Evolutionary conservation across 2,888 invertebrate species (phyloP).

Genomic region (Hirudinaria manillensis): DNA sequence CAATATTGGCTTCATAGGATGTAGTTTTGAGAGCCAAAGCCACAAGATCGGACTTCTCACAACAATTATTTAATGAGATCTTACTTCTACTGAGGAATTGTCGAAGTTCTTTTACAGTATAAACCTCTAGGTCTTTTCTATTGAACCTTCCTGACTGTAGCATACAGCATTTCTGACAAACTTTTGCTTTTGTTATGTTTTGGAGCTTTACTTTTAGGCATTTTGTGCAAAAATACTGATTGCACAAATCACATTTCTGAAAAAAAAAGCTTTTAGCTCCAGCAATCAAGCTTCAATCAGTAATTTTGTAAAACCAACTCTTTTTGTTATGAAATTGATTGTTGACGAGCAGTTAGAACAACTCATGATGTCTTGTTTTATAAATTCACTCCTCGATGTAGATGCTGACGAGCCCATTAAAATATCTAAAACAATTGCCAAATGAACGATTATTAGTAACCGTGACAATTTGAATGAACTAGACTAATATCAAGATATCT

Average conservation of each 20-base stretch:
- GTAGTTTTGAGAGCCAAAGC: conserved; percentile 45
- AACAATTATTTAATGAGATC: conserved; percentile 47
- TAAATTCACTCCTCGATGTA: not conserved
- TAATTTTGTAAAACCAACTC: conserved; percentile 5
- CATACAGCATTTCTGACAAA: conserved; percentile 47
- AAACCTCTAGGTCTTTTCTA: conserved; percentile 44
- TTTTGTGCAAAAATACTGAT: conserved; percentile 18
- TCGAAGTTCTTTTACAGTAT: conserved; percentile 49
- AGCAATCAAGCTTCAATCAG: too few species aligned
- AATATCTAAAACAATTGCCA: not conserved
- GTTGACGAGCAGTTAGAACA: conserved; percentile 12
- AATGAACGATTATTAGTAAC: not conserved
- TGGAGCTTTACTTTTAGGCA: not conserved
- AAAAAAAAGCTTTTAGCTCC: not conserved
- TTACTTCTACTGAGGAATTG: conserved; percentile 45
- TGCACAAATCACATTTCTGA: conserved; percentile 22
- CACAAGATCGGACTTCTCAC: conserved; percentile 51
- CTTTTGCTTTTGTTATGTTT: conserved; percentile 18
- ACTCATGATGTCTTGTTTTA: not conserved
- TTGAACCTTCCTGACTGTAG: conserved; percentile 46
- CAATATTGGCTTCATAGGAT: conserved; percentile 6
- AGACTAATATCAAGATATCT: too few species aligned
- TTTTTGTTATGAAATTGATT: conserved; percentile 21
- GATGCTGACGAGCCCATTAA: conserved; percentile 11
- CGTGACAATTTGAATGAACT: not conserved